Evolutionary conservation across 1,140 invertebrate species (phyloP), one percentile per base, ranked within the genome.

Genomic region (Trissolcus basalis): DNA sequence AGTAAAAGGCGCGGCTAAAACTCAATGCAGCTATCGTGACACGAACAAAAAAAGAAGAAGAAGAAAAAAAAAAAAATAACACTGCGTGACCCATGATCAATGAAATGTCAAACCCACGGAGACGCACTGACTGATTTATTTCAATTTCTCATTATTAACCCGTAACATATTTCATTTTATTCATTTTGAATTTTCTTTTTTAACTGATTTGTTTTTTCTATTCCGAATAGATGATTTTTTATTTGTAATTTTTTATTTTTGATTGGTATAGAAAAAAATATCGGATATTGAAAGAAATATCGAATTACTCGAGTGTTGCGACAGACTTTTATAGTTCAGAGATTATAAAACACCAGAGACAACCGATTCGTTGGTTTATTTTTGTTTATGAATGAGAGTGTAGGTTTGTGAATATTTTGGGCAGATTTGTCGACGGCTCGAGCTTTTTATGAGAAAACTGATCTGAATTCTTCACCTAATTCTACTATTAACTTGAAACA

Each of bases 351-450:
- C 59, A 53, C 44, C 49, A 63, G 53, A 53, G 15, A 53, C 14
- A 33, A 48, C 39, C 0, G 35, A 35, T 16, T 10, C 13, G 12
- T 41, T 39, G 47, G 63, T 67, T 67, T 67, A 67, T 67, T 67
- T 67, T 67, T 67, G 60, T 64, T 64, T 64, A 54, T 54, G 60
- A n/a, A 64, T 1, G 36, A 54, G 60, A 47, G 60, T 64, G 60
- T 54, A 43, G 48, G 59, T 14, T 64, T 59, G 36, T n/a, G 45
- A 59, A 49, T 47, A 47, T 13, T 16, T 27, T 27, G 10, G 27
- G 43, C 43, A 3, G 19, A 27, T 27, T 27, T 27, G 19, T 27
- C 19, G 19, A 35, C 14, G 13, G 47, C 45, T 49, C 1, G 13
- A 15, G n/a, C 47, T 16, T 49, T 60, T 60, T 49, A 60, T 60